Evolutionary conservation across 2,888 invertebrate genomes (phyloP).

Genomic region (Tuberolachnus salignus): DNA sequence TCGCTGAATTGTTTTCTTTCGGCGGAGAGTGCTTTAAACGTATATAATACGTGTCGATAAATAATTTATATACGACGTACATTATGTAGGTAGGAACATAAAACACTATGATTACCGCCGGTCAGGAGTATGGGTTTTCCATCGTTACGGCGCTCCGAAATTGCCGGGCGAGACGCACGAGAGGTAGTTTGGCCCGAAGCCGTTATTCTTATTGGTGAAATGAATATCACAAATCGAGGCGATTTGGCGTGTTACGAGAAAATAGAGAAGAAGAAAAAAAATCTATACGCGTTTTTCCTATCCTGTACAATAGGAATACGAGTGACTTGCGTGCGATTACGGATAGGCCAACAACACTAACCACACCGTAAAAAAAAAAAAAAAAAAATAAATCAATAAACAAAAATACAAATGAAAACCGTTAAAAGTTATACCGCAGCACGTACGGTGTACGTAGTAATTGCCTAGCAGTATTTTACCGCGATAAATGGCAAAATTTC

Average conservation of each 20-base stretch:
- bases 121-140: not conserved
- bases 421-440: not conserved
- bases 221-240: not conserved
- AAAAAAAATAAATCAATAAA: not conserved
- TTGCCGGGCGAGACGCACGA: not conserved
- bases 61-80: no score
- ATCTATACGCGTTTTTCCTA: no score
- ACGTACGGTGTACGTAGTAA: no score
- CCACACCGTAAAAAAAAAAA: no score
- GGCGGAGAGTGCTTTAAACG: not conserved
- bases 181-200: not conserved
- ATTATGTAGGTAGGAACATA: not conserved
- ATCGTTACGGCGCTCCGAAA: not conserved
- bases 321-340: no score
- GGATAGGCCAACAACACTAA: no score
- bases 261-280: not conserved
- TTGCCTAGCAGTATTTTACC: no score
- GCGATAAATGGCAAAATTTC: no score
- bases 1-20: not conserved
- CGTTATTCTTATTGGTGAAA: not conserved
- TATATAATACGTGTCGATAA: not conserved
- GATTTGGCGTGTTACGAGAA: constrained; percentile 11
- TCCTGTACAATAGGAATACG: no score
- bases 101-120: not conserved
- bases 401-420: constrained; percentile 10